These are phyloP conservation scores for Megalurothrips usitatus DNA, from an alignment of 2,888 invertebrate genomes.

Conservation along the genomic window DNA sequence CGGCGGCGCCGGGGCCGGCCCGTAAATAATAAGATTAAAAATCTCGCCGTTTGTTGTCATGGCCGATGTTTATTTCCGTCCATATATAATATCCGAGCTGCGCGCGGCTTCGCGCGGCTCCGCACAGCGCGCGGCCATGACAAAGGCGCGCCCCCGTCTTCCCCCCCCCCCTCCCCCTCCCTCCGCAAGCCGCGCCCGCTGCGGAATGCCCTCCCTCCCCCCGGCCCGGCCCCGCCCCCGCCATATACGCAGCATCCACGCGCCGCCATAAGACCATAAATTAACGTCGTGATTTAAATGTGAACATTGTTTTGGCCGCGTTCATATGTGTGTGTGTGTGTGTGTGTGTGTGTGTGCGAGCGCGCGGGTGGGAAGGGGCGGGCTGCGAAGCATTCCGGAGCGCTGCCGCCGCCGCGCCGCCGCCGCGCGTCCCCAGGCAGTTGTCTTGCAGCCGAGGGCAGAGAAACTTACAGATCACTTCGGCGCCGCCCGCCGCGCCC, in stretches of 20 bases:
- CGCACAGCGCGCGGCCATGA: background rate
- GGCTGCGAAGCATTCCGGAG: background rate
- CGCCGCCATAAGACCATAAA: constrained; percentile 20
- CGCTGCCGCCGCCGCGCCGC: no score
- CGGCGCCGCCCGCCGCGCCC: no score
- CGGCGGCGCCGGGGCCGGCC: background rate
- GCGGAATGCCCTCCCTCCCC: constrained; percentile 35
- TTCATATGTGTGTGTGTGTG: background rate
- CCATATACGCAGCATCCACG: constrained; percentile 11
- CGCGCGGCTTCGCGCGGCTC: no score
- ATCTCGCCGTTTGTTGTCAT: constrained; percentile 2
- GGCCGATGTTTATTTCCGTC: constrained; percentile 18
- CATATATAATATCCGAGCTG: constrained; percentile 21
- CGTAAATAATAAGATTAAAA: constrained; percentile 19
- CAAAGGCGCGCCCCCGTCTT: background rate
- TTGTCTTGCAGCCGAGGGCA: no score
- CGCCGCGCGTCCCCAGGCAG: no score
- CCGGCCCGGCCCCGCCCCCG: no score
- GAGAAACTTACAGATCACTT: no score
- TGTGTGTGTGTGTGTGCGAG: background rate
- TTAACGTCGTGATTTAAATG: constrained; percentile 26
- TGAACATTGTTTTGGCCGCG: constrained; percentile 16
- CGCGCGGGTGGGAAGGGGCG: background rate
- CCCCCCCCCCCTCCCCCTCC: constrained; percentile 12
- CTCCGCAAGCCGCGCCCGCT: constrained; percentile 31